phyloP scores from a whole-genome alignment of 64 coral and sea anemone species.

The Dendronephthya gigantea region DNA sequence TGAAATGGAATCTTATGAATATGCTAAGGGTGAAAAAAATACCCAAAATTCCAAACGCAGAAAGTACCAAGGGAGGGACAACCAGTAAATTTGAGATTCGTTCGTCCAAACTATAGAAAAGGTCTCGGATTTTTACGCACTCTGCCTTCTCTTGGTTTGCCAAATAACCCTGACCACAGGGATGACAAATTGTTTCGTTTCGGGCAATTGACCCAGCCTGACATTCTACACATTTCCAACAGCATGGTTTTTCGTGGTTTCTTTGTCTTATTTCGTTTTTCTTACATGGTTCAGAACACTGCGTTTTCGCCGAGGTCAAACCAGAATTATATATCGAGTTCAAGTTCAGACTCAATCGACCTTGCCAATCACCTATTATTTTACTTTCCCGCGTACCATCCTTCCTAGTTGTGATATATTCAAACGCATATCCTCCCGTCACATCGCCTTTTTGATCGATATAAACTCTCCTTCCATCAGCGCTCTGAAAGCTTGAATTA shows the following conservation, averaged over 20 bases:
- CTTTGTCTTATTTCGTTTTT: background rate
- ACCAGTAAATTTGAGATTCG: background rate
- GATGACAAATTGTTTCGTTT: background rate
- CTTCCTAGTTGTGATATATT: too few species aligned
- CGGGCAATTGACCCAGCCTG: background rate
- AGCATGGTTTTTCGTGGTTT: background rate
- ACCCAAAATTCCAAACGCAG: constrained; percentile 42
- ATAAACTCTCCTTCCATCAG: too few species aligned
- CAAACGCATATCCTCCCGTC: too few species aligned
- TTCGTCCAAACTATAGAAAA: background rate
- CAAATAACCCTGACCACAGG: background rate
- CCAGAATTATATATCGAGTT: background rate
- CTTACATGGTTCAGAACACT: background rate
- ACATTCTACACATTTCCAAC: background rate
- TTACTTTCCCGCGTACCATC: too few species aligned
- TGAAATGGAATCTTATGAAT: constrained; percentile 53
- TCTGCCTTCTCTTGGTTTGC: background rate
- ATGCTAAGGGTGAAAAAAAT: constrained; percentile 55
- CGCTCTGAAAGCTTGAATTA: too few species aligned
- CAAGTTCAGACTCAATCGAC: too few species aligned
- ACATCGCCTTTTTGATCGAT: too few species aligned
- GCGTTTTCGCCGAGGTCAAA: background rate
- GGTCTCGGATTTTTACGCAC: background rate
- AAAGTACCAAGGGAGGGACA: constrained; percentile 38
- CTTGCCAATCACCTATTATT: too few species aligned